Base-by-base conservation (phyloP, 1,140 invertebrate species). In the Pseudomyrmex concolor region DNA sequence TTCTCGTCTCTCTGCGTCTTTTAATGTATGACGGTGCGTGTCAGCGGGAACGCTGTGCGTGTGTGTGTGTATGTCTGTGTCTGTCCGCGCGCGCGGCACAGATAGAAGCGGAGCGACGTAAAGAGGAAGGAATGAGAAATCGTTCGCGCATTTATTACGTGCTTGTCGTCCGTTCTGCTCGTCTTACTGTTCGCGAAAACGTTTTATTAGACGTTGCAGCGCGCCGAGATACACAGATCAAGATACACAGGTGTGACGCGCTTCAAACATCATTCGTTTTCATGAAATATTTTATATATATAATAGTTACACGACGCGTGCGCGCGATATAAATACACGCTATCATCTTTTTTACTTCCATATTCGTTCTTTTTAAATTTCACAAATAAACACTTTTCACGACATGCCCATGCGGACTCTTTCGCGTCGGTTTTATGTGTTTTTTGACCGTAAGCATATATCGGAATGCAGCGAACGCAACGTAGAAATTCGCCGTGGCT, bases 1-100 rank as follows among this genome's bases (percentile, higher is more conserved):
- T 89, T 89, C 88, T 89, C 88, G 87, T 89, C 86, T 89, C 86
- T 80, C 84, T 67, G 86, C 84, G 86, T 87, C 84, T 89, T 86
- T 84, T 84, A 89, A 89, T 74, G 66, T 59, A 80, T 54, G 54
- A 17, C 85, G 45, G 22, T 85, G 62, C 76, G 83, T 84, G 86
- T 83, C 51, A 67, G 55, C 67, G 19, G 22, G 19, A 50, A 45
- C 25, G 19, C n/a, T 22, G 22, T 63, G 25, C 22, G 80, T 48
- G 59, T n/a, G 55, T 34, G 15, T 22, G 48, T 55, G 62, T 25
- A 15, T 5, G 17, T n/a, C n/a, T n/a, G 19, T n/a, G 22, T 60
- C 3, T 43, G 60, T 50, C 17, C 13, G 83, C 63, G 71, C 51
- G 86, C 34, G 48, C 12, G 68, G 68, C 19, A 55, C 54, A 71